Conservation (phyloP, 2,888 invertebrate species). For the Hoplodrina ambigua region DNA sequence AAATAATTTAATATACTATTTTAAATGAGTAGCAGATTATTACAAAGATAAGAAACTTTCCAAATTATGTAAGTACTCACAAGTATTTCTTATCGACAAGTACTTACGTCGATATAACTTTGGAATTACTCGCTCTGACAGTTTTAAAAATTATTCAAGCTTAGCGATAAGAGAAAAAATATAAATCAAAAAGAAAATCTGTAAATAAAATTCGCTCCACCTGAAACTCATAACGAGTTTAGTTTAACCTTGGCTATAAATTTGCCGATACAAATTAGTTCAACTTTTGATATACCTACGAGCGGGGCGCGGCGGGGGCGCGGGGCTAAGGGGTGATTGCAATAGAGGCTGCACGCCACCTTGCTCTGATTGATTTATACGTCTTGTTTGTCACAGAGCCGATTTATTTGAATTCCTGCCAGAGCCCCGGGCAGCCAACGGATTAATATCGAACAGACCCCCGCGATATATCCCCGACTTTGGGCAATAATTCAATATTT, state of each 20-base stretch:
- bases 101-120: conserved; percentile 43
- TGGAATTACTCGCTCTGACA: conserved; percentile 55
- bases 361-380: conserved; percentile 90
- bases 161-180: conserved; percentile 63
- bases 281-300: conserved; percentile 77
- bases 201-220: conserved; percentile 82
- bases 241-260: conserved; percentile 87
- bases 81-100: conserved; percentile 43
- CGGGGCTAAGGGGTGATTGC: conserved; percentile 77
- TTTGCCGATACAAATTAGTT: conserved; percentile 88
- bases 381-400: conserved; percentile 90
- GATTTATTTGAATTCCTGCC: conserved; percentile 91
- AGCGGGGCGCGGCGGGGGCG: conserved; percentile 54
- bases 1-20: conserved; percentile 20
- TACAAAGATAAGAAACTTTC: conserved; percentile 18
- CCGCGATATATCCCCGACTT: conserved; percentile 87
- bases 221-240: conserved; percentile 88
- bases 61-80: conserved; percentile 31
- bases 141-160: conserved; percentile 52
- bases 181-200: conserved; percentile 82
- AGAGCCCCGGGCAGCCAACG: conserved; percentile 85
- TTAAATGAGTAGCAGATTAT: conserved; percentile 18
- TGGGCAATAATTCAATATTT: conserved; percentile 90
- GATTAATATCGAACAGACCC: conserved; percentile 89
- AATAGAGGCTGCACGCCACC: conserved; percentile 88